Conservation (phyloP, 2,113 vertebrate genomes). For the Rousettus leschenaultii region DNA sequence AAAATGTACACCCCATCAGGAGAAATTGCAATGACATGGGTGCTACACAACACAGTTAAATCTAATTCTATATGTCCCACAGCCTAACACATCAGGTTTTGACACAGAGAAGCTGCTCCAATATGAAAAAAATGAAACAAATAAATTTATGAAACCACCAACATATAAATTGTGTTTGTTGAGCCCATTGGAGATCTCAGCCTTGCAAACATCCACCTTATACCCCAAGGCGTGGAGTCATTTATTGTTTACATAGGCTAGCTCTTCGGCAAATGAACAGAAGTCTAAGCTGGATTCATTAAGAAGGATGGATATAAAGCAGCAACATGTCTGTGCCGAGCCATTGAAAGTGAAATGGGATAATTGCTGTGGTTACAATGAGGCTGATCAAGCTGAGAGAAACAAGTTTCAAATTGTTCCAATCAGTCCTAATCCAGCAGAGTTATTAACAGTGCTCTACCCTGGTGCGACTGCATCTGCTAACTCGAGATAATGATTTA, state of each 20-base stretch:
- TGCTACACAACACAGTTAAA: neutral
- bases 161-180: neutral
- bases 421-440: conserved; percentile 87
- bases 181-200: neutral
- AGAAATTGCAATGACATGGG: neutral
- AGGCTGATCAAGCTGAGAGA: conserved; percentile 89
- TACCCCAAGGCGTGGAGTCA: neutral
- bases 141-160: neutral
- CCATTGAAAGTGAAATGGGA: conserved; percentile 85
- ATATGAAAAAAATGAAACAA: conserved; percentile 5
- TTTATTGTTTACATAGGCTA: conserved; percentile 47
- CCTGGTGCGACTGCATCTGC: conserved; percentile 86
- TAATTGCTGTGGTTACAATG: conserved; percentile 86
- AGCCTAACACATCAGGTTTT: neutral
- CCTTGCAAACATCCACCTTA: conserved; percentile 1
- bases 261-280: conserved; percentile 61
- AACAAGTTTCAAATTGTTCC: conserved; percentile 90
- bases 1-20: neutral
- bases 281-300: conserved; percentile 78
- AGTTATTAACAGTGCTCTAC: conserved; percentile 87
- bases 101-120: neutral
- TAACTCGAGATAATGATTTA: conserved; percentile 89
- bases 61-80: neutral
- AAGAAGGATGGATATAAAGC: conserved; percentile 80
- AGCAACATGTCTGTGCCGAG: conserved; percentile 77